Conservation (phyloP, 2,888 invertebrate genomes). For the Drosophila glabriapex region DNA sequence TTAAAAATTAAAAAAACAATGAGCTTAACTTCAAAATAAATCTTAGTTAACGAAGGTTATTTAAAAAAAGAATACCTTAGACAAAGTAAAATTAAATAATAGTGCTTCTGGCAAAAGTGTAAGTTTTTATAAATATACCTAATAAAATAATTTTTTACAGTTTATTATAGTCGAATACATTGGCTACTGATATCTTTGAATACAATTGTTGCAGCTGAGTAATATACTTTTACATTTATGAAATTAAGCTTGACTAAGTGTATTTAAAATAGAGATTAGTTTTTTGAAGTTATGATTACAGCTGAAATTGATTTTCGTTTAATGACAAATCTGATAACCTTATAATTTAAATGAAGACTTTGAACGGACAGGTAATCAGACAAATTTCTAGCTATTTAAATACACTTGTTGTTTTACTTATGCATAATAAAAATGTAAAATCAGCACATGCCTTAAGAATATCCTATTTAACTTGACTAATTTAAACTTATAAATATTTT, state of each 20-base stretch:
- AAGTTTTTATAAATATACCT: not conserved
- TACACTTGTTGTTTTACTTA: not conserved
- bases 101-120: constrained; percentile 22
- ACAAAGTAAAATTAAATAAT: not conserved
- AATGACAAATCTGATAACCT: not conserved
- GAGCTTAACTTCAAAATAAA: not conserved
- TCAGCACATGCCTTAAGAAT: not conserved
- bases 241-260: not conserved
- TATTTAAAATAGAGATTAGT: not conserved
- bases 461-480: not conserved
- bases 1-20: not conserved
- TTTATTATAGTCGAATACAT: not conserved
- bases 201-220: not conserved
- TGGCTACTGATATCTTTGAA: not conserved
- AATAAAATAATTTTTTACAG: not conserved
- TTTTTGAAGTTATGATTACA: not conserved
- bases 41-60: not conserved
- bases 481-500: not conserved
- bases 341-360: not conserved
- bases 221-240: not conserved
- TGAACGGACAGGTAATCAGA: not conserved
- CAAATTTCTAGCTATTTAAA: not conserved
- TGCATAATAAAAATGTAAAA: not conserved
- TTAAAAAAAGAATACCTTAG: not conserved
- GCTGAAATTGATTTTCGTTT: not conserved